Evolutionary conservation across 2,113 vertebrate species (phyloP), one percentile per base, ranked within the genome.

Genomic region (Cervus canadensis): DNA sequence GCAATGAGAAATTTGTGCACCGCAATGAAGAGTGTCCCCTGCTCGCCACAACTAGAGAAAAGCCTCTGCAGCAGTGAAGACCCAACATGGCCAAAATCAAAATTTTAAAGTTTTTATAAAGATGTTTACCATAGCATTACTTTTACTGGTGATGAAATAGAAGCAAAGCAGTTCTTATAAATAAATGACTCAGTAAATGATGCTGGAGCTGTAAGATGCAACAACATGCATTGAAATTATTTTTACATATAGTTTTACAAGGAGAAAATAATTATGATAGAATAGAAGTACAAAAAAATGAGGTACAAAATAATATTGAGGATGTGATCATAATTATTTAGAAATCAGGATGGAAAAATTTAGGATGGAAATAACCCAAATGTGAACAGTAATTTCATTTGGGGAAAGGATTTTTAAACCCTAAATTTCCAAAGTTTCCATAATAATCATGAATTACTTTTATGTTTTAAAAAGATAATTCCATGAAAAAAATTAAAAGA

Each of bases 121-220:
- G 50, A 89, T 79, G 52, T 59, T 95, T 48, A 36, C 19, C 33
- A 85, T 59, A 89, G 57, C 45, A 84, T 97, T 83, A 57, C 45
- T 92, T 97, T 48, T 45, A 74, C 57, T 92, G n/a, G 56, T 59
- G 45, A 95, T 88, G 89, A 97, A 92, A 84, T 30, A 97, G 60
- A 96, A 93, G 76, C 57, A 82, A 94, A 91, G 78, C 83, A 87
- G 59, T 92, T 83, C 43, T 94, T 67, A 36, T n/a, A 56, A 96
- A 92, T 95, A 89, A 94, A 87, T 90, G 13, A 76, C 74, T 43
- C 76, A 64, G 43, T 67, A 28, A 95, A 89, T 92, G 95, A n/a
- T 64, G 36, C 91, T 62, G 71, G 33, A 59, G 15, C 33, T 93
- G 6, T 82, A 26, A 59, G 87, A 79, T 48, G 3, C 21, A 25